These are phyloP conservation scores for Megalopta genalis DNA, from an alignment of 1,140 invertebrate genomes.

Conservation along the genomic window DNA sequence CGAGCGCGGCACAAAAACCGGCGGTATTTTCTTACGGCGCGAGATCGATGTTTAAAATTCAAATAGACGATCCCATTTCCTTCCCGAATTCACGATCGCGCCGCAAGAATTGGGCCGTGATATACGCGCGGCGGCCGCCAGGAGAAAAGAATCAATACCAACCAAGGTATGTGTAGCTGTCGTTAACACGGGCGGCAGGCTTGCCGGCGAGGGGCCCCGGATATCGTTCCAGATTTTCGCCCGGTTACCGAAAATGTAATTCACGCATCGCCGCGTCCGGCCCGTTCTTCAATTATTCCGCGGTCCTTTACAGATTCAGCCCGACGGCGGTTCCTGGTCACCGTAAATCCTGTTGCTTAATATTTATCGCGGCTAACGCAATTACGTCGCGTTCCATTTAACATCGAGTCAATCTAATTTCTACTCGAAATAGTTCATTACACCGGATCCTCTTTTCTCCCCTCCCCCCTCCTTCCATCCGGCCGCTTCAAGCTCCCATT, in stretches of 20 bases:
- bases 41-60: background rate
- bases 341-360: slow-evolving; percentile 15
- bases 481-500: background rate
- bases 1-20: background rate
- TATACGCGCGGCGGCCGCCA: background rate
- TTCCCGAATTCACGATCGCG: background rate
- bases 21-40: background rate
- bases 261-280: background rate
- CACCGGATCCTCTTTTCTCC: too few relatives aligned
- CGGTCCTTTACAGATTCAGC: slow-evolving; percentile 2
- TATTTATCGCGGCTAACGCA: slow-evolving; percentile 37
- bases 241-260: background rate
- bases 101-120: background rate
- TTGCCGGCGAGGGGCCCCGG: too few relatives aligned
- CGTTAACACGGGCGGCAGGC: slow-evolving; percentile 12
- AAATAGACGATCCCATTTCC: background rate
- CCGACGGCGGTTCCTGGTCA: background rate
- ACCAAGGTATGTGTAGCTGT: background rate
- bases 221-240: background rate
- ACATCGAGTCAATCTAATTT: slow-evolving; percentile 39
- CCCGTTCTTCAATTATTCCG: slow-evolving; percentile 29
- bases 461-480: too few relatives aligned
- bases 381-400: slow-evolving; percentile 42
- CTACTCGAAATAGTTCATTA: slow-evolving; percentile 43
- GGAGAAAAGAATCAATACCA: slow-evolving; percentile 17